Evolutionary conservation across 2,888 invertebrate species (phyloP).

Genomic region (Calliopum simillimum): DNA sequence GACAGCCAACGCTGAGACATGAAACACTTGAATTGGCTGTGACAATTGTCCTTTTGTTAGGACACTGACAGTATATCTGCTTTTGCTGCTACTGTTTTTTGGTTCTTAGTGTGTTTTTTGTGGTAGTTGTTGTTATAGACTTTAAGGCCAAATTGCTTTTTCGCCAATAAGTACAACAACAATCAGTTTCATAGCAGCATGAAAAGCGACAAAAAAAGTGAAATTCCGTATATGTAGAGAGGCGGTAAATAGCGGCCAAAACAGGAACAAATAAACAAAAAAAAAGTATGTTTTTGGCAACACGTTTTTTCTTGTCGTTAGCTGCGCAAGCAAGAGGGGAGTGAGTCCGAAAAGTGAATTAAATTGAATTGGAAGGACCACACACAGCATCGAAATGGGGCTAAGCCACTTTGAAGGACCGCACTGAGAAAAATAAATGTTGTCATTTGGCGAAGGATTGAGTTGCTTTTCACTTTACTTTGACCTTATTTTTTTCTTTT

Average conservation of each 20-base stretch:
- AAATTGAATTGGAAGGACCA: not conserved
- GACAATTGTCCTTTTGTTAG: constrained; percentile 35
- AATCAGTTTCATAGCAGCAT: too few species aligned
- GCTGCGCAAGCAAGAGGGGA: not conserved
- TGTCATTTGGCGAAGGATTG: too few species aligned
- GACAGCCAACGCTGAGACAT: constrained; percentile 26
- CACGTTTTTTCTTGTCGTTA: constrained; percentile 15
- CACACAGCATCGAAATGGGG: too few species aligned
- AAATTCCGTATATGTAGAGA: too few species aligned
- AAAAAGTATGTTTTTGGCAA: too few species aligned
- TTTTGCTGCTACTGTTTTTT: not conserved
- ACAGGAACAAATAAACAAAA: too few species aligned
- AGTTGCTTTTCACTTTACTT: too few species aligned
- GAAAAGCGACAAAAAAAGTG: too few species aligned
- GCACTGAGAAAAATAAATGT: not conserved
- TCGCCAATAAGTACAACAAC: constrained; percentile 22
- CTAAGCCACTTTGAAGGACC: too few species aligned
- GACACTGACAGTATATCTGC: constrained; percentile 13
- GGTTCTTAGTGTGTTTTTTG: not conserved
- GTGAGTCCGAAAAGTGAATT: constrained; percentile 7
- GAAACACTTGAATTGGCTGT: constrained; percentile 41
- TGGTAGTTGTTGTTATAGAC: constrained; percentile 17
- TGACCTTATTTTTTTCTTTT: too few species aligned
- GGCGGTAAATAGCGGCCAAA: constrained; percentile 22
- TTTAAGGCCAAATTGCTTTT: constrained; percentile 29